Evolutionary conservation across 2,888 invertebrate species (phyloP).

Genomic region (Nasonia oneida): DNA sequence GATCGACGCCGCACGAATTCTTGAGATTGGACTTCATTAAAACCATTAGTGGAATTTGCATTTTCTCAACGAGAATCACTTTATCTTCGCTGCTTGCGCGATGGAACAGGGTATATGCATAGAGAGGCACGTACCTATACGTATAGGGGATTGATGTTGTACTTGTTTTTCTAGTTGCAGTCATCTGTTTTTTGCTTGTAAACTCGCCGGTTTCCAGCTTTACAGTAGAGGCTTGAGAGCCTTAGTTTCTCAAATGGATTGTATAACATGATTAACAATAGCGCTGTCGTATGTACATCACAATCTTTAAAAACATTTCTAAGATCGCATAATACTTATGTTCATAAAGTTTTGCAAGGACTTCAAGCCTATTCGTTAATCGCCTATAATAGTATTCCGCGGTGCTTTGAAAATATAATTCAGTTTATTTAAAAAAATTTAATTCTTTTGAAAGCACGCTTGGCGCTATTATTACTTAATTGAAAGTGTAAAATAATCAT

Average conservation of each 20-base stretch:
- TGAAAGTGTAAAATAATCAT: too few relatives aligned
- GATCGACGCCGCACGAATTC: slow-evolving; percentile 43
- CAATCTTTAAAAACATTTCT: background rate
- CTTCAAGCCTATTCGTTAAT: background rate
- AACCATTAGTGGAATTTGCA: slow-evolving; percentile 50
- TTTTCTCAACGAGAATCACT: slow-evolving; percentile 42
- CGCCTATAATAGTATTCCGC: background rate
- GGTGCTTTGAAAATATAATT: background rate
- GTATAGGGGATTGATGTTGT: background rate
- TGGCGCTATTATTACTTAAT: too few relatives aligned
- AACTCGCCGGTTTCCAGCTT: too few relatives aligned
- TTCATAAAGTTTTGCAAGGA: background rate
- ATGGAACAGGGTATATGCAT: background rate
- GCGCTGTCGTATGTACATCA: background rate
- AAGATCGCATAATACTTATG: slow-evolving; percentile 4
- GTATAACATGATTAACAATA: background rate
- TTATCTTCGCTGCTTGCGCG: slow-evolving; percentile 15
- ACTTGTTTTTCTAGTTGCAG: background rate
- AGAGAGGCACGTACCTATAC: background rate
- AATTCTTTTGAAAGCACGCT: too few relatives aligned
- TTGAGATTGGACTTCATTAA: slow-evolving; percentile 50
- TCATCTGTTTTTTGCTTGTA: too few relatives aligned
- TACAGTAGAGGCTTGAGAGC: background rate
- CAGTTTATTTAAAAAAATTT: background rate
- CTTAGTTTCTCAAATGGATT: background rate